phyloP scores from a whole-genome alignment of 2,888 invertebrate genomes.

The Agonopterix subpropinquella region DNA sequence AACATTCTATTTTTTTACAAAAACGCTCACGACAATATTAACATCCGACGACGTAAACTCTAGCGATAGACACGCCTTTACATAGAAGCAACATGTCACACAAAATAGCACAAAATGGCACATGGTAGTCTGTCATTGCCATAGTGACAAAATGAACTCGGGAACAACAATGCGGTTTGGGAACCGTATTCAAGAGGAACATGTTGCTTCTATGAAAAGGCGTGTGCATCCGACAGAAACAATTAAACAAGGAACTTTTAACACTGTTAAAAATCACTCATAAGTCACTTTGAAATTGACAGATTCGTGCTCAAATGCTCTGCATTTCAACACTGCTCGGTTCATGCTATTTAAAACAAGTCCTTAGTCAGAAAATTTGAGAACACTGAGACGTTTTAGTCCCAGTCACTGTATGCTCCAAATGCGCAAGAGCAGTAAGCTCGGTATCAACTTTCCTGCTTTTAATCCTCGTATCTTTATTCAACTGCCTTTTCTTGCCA shows the following conservation, averaged over 20 bases:
- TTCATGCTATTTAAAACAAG: slow-evolving; percentile 67
- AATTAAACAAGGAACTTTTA: slow-evolving; percentile 44
- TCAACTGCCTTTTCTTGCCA: slow-evolving; percentile 51
- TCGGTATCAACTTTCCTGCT: slow-evolving; percentile 63
- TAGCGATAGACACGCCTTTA: too few relatives aligned
- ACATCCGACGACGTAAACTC: too few relatives aligned
- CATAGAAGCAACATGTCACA: too few relatives aligned
- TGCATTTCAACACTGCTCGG: slow-evolving; percentile 51
- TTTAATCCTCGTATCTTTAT: slow-evolving; percentile 50
- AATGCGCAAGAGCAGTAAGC: slow-evolving; percentile 57
- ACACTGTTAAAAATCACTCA: slow-evolving; percentile 31
- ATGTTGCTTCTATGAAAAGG: too few relatives aligned
- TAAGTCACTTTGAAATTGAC: slow-evolving; percentile 34
- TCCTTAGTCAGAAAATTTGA: slow-evolving; percentile 73
- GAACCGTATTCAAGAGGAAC: too few relatives aligned
- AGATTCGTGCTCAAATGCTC: slow-evolving; percentile 43
- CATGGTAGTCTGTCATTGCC: too few relatives aligned
- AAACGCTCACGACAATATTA: too few relatives aligned
- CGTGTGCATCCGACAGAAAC: neutral
- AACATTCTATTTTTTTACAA: too few relatives aligned
- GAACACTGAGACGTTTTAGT: slow-evolving; percentile 73
- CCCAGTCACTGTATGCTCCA: slow-evolving; percentile 61
- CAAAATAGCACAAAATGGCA: too few relatives aligned
- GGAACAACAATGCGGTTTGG: too few relatives aligned
- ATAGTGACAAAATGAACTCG: too few relatives aligned